Evolutionary conservation across 2,113 vertebrate genomes (phyloP).

Genomic region (Gallinago jamesoni): DNA sequence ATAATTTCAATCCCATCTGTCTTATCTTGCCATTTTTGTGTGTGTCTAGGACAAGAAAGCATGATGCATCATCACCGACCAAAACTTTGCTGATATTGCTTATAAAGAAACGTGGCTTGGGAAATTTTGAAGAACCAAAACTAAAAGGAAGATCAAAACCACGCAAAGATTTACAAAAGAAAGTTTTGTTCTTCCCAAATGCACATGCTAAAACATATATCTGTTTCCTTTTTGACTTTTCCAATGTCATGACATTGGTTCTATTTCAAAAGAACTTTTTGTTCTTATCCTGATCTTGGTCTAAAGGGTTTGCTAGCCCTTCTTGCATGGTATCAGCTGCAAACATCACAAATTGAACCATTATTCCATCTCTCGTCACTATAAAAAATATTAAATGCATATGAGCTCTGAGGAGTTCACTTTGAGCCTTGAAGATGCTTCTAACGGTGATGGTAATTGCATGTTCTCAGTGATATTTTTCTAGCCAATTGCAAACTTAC

Average conservation of each 20-base stretch:
- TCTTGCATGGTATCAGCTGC: background rate
- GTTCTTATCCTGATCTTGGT: background rate
- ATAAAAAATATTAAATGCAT: background rate
- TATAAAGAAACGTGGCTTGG: background rate
- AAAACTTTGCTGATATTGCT: background rate
- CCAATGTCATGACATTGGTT: background rate
- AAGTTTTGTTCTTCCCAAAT: accelerated
- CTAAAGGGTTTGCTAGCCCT: background rate
- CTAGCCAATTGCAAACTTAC: background rate
- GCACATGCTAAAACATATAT: background rate
- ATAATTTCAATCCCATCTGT: background rate
- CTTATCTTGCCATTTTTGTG: background rate
- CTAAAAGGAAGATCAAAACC: background rate
- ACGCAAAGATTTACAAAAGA: background rate
- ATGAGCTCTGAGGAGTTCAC: background rate
- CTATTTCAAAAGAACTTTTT: background rate
- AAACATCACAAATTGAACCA: background rate
- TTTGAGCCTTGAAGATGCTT: background rate
- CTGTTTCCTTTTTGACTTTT: background rate
- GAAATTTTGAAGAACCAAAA: background rate
- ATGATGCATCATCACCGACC: background rate
- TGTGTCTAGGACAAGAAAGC: background rate
- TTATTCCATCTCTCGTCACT: background rate
- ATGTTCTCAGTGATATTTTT: background rate
- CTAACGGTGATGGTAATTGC: background rate